Conservation (phyloP, 2,113 vertebrate species). For the Chamaea fasciata region DNA sequence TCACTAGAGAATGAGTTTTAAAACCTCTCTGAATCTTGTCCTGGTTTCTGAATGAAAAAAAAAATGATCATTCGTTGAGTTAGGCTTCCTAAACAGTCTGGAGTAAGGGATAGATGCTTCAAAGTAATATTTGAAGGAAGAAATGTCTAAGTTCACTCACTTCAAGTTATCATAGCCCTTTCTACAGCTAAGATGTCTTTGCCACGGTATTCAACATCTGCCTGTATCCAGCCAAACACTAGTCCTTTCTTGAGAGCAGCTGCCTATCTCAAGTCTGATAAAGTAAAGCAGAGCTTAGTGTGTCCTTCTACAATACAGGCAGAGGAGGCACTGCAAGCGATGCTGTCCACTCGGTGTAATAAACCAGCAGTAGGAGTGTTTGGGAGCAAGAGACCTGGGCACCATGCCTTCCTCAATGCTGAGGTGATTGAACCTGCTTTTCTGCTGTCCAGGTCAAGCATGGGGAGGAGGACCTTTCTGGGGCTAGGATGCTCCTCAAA, state of each 20-base stretch:
- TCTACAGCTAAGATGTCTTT: neutral
- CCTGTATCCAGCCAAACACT: neutral
- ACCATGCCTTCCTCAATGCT: neutral
- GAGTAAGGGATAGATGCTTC: neutral
- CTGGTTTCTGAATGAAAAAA: neutral
- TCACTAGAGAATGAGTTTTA: neutral
- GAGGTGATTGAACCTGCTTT: neutral
- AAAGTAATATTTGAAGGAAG: neutral
- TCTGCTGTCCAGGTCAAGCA: neutral
- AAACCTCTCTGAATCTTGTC: neutral
- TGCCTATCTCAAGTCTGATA: neutral
- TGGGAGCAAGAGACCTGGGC: neutral
- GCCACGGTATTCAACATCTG: neutral
- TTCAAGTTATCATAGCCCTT: neutral
- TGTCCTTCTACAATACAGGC: neutral
- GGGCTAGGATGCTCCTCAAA: neutral
- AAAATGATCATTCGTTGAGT: neutral
- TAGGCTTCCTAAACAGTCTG: neutral
- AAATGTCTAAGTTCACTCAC: neutral
- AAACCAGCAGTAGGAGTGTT: accelerated
- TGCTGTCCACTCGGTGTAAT: neutral
- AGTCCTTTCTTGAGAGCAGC: neutral
- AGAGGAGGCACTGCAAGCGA: neutral
- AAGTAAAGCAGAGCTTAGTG: neutral
- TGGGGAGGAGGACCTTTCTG: neutral